A percentile compares a stretch with the other conserved stretches of the same genome.
Evolutionary conservation across 2,113 vertebrate species (phyloP).

Genomic region (Gorilla gorilla): DNA sequence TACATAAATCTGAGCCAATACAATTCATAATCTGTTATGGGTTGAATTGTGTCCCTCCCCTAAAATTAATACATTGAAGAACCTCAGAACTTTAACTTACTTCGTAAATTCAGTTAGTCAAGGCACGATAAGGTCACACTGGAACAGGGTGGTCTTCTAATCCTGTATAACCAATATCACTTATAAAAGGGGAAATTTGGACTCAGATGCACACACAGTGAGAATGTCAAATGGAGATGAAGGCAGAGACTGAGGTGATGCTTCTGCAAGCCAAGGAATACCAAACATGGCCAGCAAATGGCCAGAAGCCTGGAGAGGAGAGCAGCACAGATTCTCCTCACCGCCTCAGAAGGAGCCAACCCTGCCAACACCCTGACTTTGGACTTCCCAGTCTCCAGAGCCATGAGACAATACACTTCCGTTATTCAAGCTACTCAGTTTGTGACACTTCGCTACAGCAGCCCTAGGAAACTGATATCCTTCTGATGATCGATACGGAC

Average conservation of each 20-base stretch:
- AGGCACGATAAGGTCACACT: background rate
- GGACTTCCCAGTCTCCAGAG: background rate
- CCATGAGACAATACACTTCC: background rate
- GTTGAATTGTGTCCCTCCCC: background rate
- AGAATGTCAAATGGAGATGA: background rate
- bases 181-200: background rate
- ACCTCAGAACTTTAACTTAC: background rate
- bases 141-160: fast-evolving
- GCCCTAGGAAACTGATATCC: background rate
- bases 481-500: background rate
- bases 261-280: background rate
- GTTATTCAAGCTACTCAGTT: fast-evolving
- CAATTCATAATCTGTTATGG: background rate
- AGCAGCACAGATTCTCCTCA: too few relatives aligned
- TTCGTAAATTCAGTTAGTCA: background rate
- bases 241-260: background rate
- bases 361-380: too few relatives aligned
- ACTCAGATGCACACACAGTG: fast-evolving
- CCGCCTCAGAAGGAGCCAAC: background rate
- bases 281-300: background rate
- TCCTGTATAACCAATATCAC: too few relatives aligned
- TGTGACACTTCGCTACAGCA: background rate
- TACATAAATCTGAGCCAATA: background rate
- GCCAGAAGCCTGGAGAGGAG: background rate
- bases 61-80: background rate